phyloP scores from a whole-genome alignment of 2,888 invertebrate genomes.

The Andrena bucephala region DNA sequence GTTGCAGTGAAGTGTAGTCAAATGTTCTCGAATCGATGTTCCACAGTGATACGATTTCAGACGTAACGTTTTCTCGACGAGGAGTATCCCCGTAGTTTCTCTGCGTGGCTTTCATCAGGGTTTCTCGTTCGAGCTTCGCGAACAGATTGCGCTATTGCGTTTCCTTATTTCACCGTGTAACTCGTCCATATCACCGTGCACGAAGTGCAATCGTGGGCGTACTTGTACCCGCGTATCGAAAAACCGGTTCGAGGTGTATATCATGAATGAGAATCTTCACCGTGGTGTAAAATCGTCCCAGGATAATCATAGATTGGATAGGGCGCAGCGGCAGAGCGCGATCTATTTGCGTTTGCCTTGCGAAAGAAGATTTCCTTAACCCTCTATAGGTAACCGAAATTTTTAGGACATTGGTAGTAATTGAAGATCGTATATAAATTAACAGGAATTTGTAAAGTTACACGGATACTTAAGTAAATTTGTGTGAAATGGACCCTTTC shows the following conservation, averaged over 20 bases:
- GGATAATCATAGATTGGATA: not conserved
- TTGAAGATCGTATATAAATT: too few relatives aligned
- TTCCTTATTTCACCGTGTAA: conserved; percentile 17
- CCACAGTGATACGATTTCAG: not conserved
- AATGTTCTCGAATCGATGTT: not conserved
- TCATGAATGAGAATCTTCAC: conserved; percentile 21
- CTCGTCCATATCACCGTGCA: not conserved
- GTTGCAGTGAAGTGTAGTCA: too few relatives aligned
- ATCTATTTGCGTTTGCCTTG: conserved; percentile 2
- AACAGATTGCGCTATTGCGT: conserved; percentile 12
- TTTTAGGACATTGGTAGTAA: too few relatives aligned
- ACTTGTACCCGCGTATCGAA: conserved; percentile 19
- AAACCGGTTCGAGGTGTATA: conserved; percentile 31
- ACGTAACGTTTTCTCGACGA: not conserved
- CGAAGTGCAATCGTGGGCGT: conserved; percentile 35
- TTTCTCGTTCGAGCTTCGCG: not conserved
- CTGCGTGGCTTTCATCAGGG: not conserved
- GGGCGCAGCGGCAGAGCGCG: not conserved
- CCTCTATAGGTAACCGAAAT: too few relatives aligned
- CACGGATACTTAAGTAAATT: too few relatives aligned
- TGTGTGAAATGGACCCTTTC: too few relatives aligned
- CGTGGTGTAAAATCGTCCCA: conserved; percentile 3
- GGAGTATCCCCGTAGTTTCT: not conserved
- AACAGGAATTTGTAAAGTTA: too few relatives aligned
- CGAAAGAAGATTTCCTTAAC: not conserved